Conservation (phyloP, 2,888 invertebrate genomes). For the Pemphredon lugubris region DNA sequence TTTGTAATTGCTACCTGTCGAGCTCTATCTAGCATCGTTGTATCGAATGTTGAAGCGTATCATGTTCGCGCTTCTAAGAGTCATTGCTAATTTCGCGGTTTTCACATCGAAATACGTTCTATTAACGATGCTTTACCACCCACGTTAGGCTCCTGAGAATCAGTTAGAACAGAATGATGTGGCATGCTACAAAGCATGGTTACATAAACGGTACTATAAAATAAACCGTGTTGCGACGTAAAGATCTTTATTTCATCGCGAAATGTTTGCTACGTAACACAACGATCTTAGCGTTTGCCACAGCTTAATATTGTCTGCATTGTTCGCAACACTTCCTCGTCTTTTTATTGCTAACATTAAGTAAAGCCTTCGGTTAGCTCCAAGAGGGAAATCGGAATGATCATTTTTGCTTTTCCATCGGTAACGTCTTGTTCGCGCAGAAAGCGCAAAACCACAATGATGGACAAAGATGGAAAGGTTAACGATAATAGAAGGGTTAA, state of each 20-base stretch:
- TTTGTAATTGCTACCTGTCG: too few relatives aligned
- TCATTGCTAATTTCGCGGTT: constrained; percentile 21
- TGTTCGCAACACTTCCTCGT: too few relatives aligned
- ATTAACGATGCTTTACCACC: constrained; percentile 38
- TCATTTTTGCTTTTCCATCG: too few relatives aligned
- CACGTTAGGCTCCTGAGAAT: constrained; percentile 23
- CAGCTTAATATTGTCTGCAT: too few relatives aligned
- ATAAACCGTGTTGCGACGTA: constrained; percentile 5
- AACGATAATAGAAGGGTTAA: constrained; percentile 12
- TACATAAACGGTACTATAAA: constrained; percentile 29
- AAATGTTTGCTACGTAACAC: too few relatives aligned
- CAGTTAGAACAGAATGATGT: constrained; percentile 16
- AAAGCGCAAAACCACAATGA: too few relatives aligned
- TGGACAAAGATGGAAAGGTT: neutral
- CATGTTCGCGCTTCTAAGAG: neutral
- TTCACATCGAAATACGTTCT: constrained; percentile 17
- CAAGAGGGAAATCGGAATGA: too few relatives aligned
- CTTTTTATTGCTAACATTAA: too few relatives aligned
- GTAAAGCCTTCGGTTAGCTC: too few relatives aligned
- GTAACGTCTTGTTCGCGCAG: too few relatives aligned
- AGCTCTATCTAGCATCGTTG: neutral
- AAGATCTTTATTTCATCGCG: neutral
- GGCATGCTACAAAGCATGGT: constrained; percentile 17
- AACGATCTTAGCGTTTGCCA: too few relatives aligned
- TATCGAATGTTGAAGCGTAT: neutral